phyloP scores from a whole-genome alignment of 2,888 invertebrate species.

The Falcaria lacertinaria region DNA sequence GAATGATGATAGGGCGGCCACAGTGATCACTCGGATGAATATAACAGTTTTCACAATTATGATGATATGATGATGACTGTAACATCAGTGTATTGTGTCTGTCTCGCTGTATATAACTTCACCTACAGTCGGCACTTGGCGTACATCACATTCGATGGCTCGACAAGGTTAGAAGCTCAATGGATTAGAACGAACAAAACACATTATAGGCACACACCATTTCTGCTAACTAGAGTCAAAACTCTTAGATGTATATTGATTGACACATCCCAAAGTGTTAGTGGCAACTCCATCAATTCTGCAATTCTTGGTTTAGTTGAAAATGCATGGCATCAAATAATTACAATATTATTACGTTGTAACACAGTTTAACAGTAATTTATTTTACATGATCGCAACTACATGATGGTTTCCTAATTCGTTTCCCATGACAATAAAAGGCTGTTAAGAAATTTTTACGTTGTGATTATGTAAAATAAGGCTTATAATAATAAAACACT shows the following conservation, averaged over 20 bases:
- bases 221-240: slow-evolving; percentile 12
- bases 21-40: slow-evolving; percentile 23
- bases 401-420: background rate
- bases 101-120: slow-evolving; percentile 38
- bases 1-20: slow-evolving; percentile 28
- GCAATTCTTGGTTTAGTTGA: slow-evolving; percentile 27
- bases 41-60: slow-evolving; percentile 30
- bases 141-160: slow-evolving; percentile 9
- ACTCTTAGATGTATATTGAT: no score
- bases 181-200: slow-evolving; percentile 28
- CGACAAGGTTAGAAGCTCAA: slow-evolving; percentile 6
- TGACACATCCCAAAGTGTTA: slow-evolving; percentile 16
- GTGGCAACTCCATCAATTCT: slow-evolving; percentile 20
- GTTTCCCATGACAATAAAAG: background rate
- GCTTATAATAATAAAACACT: slow-evolving; percentile 32
- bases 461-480: slow-evolving; percentile 34
- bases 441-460: slow-evolving; percentile 6
- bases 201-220: slow-evolving; percentile 21
- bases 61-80: slow-evolving; percentile 49
- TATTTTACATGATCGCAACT: slow-evolving; percentile 32
- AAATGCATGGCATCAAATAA: slow-evolving; percentile 50
- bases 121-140: slow-evolving; percentile 15
- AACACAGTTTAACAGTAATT: slow-evolving; percentile 17
- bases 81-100: slow-evolving; percentile 67
- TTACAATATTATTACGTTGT: no score